These are phyloP conservation scores for Spatulosminthurus flaviceps DNA, from an alignment of 2,888 invertebrate genomes.

Conservation along the genomic window DNA sequence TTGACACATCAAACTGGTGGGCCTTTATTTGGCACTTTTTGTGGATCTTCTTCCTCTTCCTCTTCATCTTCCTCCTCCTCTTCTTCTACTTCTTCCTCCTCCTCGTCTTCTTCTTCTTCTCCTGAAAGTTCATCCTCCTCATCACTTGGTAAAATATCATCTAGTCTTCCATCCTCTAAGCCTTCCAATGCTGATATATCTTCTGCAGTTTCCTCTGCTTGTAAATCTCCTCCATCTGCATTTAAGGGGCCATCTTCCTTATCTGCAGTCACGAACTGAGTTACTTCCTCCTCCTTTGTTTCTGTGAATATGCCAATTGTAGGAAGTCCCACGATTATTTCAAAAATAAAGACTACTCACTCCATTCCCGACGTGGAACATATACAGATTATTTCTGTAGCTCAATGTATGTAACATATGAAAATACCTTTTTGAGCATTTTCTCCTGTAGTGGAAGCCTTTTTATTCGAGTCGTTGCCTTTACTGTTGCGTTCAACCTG, in stretches of 20 bases:
- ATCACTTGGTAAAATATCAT: conserved; percentile 47
- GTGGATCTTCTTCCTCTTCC: conserved; percentile 25
- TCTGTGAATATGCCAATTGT: background rate
- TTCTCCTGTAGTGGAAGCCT: background rate
- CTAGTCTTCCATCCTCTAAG: conserved; percentile 42
- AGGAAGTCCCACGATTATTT: background rate
- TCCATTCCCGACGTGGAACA: no score
- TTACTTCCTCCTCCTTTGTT: conserved; percentile 48
- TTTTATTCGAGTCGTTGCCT: background rate
- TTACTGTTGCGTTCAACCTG: background rate
- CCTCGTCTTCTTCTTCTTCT: conserved; percentile 47
- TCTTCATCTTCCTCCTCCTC: conserved; percentile 35
- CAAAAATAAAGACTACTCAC: no score
- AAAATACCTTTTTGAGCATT: background rate
- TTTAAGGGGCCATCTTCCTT: conserved; percentile 24
- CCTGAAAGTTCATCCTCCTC: conserved; percentile 48
- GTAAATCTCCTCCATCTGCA: conserved; percentile 25
- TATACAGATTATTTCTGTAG: background rate
- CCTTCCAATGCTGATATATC: conserved; percentile 61
- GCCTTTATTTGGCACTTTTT: conserved; percentile 19
- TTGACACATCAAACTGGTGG: conserved; percentile 29
- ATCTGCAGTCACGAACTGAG: conserved; percentile 52
- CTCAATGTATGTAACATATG: no score
- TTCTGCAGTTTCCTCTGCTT: conserved; percentile 51
- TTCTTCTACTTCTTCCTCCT: conserved; percentile 27